These are phyloP conservation scores for Puntigrus tetrazona DNA, from an alignment of 2,113 vertebrate genomes.

Conservation along the genomic window DNA sequence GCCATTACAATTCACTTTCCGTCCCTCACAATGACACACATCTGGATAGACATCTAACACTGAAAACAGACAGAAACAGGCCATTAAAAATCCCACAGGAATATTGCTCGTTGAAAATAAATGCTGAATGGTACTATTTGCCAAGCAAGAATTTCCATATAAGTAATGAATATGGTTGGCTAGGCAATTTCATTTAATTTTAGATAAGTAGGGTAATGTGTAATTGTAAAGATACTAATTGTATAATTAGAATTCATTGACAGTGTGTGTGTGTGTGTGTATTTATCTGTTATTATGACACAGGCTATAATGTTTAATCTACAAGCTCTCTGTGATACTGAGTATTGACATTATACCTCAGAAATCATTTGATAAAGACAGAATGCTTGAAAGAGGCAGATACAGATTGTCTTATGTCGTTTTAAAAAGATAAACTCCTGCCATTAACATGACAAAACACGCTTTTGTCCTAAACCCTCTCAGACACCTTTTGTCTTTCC, in stretches of 20 bases:
- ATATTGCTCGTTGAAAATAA: not conserved
- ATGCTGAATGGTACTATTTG: not conserved
- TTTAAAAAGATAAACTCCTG: not conserved
- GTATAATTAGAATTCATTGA: constrained; percentile 6
- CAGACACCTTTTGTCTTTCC: not conserved
- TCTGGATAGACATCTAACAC: constrained; percentile 66
- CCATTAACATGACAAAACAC: not conserved
- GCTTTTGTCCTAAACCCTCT: not conserved
- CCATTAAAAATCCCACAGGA: constrained; percentile 9
- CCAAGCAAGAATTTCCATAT: not conserved
- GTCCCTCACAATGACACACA: constrained; percentile 62
- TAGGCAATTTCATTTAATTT: not conserved
- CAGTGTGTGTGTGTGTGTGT: not conserved
- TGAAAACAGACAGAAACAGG: constrained; percentile 48
- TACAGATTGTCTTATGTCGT: not conserved
- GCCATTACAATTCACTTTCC: constrained; percentile 64
- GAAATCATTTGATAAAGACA: constrained; percentile 15
- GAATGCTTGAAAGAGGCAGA: not conserved
- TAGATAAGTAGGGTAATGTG: constrained; percentile 2
- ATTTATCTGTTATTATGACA: constrained; percentile 2
- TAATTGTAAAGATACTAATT: not conserved
- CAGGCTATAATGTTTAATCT: not conserved
- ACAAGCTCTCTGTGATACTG: no score
- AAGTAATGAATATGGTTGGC: not conserved
- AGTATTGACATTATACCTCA: not conserved